Conservation (phyloP, 2,113 vertebrate genomes). For the Mus pahari region DNA sequence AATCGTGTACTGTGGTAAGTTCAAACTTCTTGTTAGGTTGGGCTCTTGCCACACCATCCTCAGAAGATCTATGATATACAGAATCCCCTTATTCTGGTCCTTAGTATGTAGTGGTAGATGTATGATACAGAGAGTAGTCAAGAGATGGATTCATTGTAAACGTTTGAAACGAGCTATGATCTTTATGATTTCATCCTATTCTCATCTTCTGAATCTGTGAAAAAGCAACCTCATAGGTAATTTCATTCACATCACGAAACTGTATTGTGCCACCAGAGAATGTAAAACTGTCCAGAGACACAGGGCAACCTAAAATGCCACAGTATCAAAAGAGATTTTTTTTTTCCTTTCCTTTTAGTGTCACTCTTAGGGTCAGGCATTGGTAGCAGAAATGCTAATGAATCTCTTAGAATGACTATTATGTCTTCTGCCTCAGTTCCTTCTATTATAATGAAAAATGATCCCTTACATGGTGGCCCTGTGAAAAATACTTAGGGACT, state of each 20-base stretch:
- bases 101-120: neutral
- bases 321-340: neutral
- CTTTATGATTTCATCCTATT: neutral
- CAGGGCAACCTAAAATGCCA: neutral
- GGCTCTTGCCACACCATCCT: neutral
- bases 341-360: neutral
- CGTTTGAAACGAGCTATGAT: neutral
- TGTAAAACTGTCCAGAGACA: neutral
- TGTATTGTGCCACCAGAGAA: neutral
- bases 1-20: neutral
- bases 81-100: neutral
- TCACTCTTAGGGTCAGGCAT: neutral
- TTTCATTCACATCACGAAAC: neutral
- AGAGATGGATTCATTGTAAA: neutral
- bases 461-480: neutral
- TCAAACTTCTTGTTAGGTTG: neutral
- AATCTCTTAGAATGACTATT: neutral
- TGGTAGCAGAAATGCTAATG: neutral
- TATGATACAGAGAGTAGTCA: neutral
- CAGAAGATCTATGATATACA: neutral
- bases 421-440: neutral
- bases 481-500: neutral
- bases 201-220: neutral
- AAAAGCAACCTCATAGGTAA: neutral
- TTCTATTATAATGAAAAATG: conserved; percentile 7